Base-by-base conservation (phyloP, 1,140 invertebrate species). In the Thaumatotibia leucotreta region DNA sequence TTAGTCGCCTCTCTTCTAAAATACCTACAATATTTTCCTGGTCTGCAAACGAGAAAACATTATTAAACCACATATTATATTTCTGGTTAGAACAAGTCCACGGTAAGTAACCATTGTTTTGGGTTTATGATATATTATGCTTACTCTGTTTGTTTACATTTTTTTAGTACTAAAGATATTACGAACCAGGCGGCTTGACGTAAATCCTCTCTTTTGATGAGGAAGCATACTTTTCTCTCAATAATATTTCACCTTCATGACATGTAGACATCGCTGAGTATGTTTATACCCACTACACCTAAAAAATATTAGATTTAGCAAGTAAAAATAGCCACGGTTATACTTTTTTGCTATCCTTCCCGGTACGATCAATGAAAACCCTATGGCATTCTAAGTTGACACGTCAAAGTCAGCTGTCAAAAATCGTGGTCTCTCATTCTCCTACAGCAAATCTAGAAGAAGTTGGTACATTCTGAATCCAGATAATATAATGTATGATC, bases 221-320 rank as follows among this genome's bases (percentile, higher is more conserved):
- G 1, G 80, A 72, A 23, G 76, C 82, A 74, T 86, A 82, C 49
- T 77, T 83, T 79, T 89, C 83, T 67, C 73, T 76, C 1, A 79
- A 58, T 27, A 85, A 3, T 35, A 82, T 75, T 66, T 85, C 80
- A 3, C 80, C 77, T 29, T 84, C 82, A n/a, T 72, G 67, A 27
- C 54, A 2, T 10, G n/a, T 50, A 27, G n/a, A 39, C 65, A 66
- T 66, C n/a, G 17, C 45, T 14, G 50, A 65, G 11, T 27, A 17
- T 9, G 9, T 58, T 11, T 24, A n/a, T 24, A 27, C 8, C 0
- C 17, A 17, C 52, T 8, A 27, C 27, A 20, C 5, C 1, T 1
- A 10, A 27, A 9, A 23, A 52, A 6, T 52, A 45, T 45, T n/a
- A n/a, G n/a, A 20, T 45, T 14, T 45, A 2, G 8, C 4, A 45